Evolutionary conservation across 30 jellyfish, hydroid and myxozoan species (phyloP), one percentile per base, ranked within the genome.

Genomic region (Phacellophora camtschatica): DNA sequence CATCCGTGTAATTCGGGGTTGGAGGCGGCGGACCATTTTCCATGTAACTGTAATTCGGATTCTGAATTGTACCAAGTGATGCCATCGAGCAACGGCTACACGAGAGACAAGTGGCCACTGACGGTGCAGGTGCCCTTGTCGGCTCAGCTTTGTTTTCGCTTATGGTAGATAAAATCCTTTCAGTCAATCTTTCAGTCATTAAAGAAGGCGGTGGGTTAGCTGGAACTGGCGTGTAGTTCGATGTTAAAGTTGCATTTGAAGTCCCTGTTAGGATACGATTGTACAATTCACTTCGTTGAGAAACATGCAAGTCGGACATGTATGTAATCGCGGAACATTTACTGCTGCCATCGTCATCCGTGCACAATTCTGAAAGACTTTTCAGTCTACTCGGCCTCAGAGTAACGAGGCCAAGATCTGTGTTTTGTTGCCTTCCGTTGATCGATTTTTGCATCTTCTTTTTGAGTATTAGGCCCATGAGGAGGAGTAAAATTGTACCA

Each of bases 161-260:
- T 7, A 92, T 63, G 1, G 89, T 63, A 32, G 98, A 83, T 69
- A 90, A 53, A 9, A 81, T 85, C 15, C 92, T 66, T 46, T 75
- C 93, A 4, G 96, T 85, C 73, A 73, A 50, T 4, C 92, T 66
- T 46, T 75, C 93, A 4, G 96, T 85, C 73, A 73, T 65, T 4
- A 93, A 79, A 46, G 98, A 92, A 66, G 98, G 98, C n/a, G 98
- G 98, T 0, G 98, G 98, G 53, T 92, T 84, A 13, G 75, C 90
- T 13, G 96, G 96, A 39, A 84, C 22, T 45, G 89, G 98, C 45
- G 95, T 74, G 73, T 74, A 92, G 43, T 74, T 95, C 32, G 98
- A 84, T 9, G 87, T 64, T 34, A 82, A 56, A 7, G 95, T 56
- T 43, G 66, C 77, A 51, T 80, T 67, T 3, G 96, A 92, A 6